Evolutionary conservation across 2,797 vertebrate genomes (phyloP).

Genomic region (Rhynchotus rufescens): DNA sequence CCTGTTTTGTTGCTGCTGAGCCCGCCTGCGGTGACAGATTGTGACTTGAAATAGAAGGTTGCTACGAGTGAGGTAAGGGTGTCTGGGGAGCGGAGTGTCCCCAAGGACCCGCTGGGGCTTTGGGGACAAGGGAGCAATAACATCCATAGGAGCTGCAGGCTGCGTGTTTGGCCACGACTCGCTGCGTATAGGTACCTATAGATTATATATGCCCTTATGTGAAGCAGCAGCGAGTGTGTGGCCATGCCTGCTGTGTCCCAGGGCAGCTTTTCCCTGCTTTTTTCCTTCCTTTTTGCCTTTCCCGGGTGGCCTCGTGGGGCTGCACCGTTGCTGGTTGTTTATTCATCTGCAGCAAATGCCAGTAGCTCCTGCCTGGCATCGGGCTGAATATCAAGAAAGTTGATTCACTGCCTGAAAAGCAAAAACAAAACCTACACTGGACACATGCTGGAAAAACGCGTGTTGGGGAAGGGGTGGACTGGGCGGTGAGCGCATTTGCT

Average conservation of each 20-base stretch:
- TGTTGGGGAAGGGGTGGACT: constrained; percentile 61
- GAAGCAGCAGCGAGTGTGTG: background rate
- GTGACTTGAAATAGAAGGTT: constrained; percentile 63
- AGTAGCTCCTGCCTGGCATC: constrained; percentile 49
- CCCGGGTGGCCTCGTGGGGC: constrained; percentile 32
- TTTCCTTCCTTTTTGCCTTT: too few species aligned
- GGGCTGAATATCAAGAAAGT: constrained; percentile 69
- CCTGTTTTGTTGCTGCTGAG: constrained; percentile 20
- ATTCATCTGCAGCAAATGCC: constrained; percentile 65
- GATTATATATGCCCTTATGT: background rate
- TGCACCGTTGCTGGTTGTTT: background rate
- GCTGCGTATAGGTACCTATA: background rate
- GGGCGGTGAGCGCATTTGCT: constrained; percentile 54
- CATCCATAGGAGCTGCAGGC: constrained; percentile 13
- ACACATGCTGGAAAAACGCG: constrained; percentile 64
- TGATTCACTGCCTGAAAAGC: constrained; percentile 61
- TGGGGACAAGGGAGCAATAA: constrained; percentile 47
- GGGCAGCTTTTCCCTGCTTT: constrained; percentile 37
- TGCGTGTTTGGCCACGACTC: too few species aligned
- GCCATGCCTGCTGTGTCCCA: background rate
- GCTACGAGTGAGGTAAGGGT: constrained; percentile 53
- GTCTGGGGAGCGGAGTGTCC: constrained; percentile 26
- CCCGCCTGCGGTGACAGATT: constrained; percentile 43
- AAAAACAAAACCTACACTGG: constrained; percentile 67
- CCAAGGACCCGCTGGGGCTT: constrained; percentile 54